A percentile compares a stretch with the other conserved stretches of the same genome.
Conservation (phyloP, 2,113 vertebrate genomes). For the Pleuronectes platessa region DNA sequence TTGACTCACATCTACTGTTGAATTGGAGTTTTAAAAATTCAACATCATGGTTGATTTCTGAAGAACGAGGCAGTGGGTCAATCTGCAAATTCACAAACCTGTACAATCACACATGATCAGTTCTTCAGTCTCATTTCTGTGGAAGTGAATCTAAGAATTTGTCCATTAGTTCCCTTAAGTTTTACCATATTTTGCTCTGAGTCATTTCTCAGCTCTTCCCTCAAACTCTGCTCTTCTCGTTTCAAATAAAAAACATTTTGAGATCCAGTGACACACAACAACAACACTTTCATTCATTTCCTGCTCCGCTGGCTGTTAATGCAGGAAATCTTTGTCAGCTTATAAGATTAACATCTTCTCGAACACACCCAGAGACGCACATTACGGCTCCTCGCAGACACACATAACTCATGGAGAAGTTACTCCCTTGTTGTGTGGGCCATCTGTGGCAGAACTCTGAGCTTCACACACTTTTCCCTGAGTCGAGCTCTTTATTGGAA, state of each 20-base stretch:
- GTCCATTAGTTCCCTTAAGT: no score
- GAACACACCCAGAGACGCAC: constrained; percentile 10
- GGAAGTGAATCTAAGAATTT: no score
- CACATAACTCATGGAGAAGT: not conserved
- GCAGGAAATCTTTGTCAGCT: constrained; percentile 19
- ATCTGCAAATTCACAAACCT: no score
- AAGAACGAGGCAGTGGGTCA: no score
- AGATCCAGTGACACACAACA: not conserved
- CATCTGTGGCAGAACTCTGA: not conserved
- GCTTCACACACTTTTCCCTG: not conserved
- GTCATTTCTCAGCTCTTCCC: no score
- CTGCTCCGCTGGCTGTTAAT: not conserved
- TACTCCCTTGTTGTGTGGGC: constrained; percentile 5
- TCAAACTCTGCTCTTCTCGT: not conserved
- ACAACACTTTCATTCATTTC: not conserved
- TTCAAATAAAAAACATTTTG: not conserved
- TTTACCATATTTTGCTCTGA: no score
- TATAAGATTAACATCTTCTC: constrained; percentile 12
- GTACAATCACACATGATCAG: no score
- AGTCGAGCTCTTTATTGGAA: not conserved
- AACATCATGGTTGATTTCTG: no score
- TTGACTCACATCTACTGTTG: no score
- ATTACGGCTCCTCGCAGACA: not conserved
- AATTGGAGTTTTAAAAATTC: no score
- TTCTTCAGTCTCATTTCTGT: no score